A percentile compares a stretch with the other conserved stretches of the same genome.
Evolutionary conservation across 2,113 vertebrate species (phyloP).

Genomic region (Bubo scandiacus): DNA sequence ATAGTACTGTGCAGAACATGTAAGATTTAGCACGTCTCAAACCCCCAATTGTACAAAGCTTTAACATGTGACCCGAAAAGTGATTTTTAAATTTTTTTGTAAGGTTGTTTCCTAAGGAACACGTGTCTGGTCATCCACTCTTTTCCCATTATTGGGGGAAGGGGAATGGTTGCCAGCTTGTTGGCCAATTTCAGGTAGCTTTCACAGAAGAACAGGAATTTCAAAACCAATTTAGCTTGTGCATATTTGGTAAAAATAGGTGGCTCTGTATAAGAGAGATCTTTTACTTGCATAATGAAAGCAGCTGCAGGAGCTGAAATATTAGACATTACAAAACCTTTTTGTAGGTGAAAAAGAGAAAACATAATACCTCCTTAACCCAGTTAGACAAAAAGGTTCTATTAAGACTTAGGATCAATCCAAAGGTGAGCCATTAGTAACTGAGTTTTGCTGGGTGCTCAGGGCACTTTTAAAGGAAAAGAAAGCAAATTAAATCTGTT

Average conservation of each 20-base stretch:
- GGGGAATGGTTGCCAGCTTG: background rate
- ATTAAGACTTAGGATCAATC: background rate
- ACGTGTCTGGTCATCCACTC: rapidly evolving
- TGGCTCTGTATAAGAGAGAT: background rate
- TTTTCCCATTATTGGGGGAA: rapidly evolving
- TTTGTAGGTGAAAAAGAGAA: background rate
- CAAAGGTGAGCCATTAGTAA: background rate
- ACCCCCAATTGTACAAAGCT: conserved; percentile 16
- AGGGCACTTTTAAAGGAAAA: background rate
- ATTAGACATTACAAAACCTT: background rate
- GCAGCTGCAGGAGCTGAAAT: background rate
- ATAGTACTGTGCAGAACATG: background rate
- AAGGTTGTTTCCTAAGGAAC: conserved; percentile 5
- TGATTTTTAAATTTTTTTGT: background rate
- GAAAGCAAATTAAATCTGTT: background rate
- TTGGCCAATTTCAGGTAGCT: background rate
- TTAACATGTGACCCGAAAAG: conserved; percentile 8
- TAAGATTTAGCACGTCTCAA: conserved; percentile 51
- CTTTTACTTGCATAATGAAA: background rate
- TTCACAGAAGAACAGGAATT: background rate
- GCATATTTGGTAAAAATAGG: background rate
- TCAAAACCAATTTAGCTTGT: background rate
- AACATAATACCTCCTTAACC: conserved; percentile 16
- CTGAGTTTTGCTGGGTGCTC: background rate
- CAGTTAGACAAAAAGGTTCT: background rate